Evolutionary conservation across 1,140 invertebrate species (phyloP).

Genomic region (Apis dorsata): DNA sequence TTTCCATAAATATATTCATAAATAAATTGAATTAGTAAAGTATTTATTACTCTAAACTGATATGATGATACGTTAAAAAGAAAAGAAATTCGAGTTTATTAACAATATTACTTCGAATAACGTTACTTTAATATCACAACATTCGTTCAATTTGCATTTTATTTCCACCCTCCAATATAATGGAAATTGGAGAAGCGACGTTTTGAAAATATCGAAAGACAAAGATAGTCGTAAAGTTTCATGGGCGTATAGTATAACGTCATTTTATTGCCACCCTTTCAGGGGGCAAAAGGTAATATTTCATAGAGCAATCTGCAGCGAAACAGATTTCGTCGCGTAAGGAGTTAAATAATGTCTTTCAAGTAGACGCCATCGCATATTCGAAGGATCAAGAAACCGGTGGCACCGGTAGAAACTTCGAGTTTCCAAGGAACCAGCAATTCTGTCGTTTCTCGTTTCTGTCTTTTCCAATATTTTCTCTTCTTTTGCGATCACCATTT

Average conservation of each 20-base stretch:
- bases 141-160: no score
- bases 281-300: not conserved
- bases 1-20: no score
- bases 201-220: not conserved
- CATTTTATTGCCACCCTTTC: not conserved
- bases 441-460: slow-evolving; percentile 20
- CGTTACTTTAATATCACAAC: no score
- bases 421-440: slow-evolving; percentile 29
- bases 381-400: not conserved
- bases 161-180: not conserved
- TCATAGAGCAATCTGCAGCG: not conserved
- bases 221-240: not conserved
- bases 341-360: slow-evolving; percentile 14
- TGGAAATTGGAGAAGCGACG: not conserved
- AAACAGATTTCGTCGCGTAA: slow-evolving; percentile 1
- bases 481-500: slow-evolving; percentile 15
- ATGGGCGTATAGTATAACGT: not conserved
- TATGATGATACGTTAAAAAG: no score
- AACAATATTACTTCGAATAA: no score
- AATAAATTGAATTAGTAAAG: no score
- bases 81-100: no score
- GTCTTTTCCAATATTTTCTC: not conserved
- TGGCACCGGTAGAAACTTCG: not conserved
- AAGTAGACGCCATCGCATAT: not conserved
- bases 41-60: no score